Conservation (phyloP, 2,113 vertebrate species). For the Solenodon paradoxus region DNA sequence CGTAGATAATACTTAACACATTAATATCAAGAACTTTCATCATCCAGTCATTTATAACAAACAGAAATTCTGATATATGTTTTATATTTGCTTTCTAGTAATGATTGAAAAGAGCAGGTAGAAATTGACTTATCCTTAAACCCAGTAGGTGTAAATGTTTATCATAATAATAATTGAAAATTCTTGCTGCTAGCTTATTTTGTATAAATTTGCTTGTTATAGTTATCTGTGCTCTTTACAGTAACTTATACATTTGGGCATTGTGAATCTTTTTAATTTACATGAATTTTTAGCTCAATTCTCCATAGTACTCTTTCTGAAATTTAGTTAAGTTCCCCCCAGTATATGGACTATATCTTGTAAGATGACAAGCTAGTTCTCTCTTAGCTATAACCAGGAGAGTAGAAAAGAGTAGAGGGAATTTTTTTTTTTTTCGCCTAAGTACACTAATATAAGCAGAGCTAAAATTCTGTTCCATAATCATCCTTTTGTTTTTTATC, state of each 20-base stretch:
- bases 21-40: background rate
- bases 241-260: background rate
- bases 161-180: background rate
- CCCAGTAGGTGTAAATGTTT: background rate
- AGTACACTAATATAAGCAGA: background rate
- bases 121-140: background rate
- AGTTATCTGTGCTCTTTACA: background rate
- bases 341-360: background rate
- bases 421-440: background rate
- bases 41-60: background rate
- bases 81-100: background rate
- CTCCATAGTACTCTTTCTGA: background rate
- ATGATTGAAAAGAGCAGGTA: background rate
- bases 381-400: background rate
- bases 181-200: conserved; percentile 23
- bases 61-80: background rate
- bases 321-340: background rate
- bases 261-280: background rate
- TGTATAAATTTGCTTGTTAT: background rate
- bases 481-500: conserved; percentile 47
- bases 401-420: background rate
- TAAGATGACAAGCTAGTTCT: background rate
- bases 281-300: background rate
- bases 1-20: background rate
- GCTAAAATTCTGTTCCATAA: conserved; percentile 1